phyloP scores from a whole-genome alignment of 2,888 invertebrate genomes.

The Heliconius hortense region DNA sequence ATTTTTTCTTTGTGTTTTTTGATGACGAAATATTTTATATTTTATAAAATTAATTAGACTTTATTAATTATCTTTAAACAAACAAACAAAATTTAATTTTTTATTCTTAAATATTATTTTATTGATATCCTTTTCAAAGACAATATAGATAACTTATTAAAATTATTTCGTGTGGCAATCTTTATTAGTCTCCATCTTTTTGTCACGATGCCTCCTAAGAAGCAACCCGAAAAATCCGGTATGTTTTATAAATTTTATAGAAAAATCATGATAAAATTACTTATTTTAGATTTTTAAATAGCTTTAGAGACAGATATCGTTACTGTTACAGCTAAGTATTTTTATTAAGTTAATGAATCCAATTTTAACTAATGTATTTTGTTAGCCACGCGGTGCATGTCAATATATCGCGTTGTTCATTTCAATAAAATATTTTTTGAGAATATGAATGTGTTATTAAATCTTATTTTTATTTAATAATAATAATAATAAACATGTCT shows the following conservation, averaged over 20 bases:
- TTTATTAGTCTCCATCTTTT: conserved; percentile 68
- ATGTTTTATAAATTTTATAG: conserved; percentile 61
- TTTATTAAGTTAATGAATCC: not conserved
- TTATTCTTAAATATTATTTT: not conserved
- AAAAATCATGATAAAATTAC: conserved; percentile 6
- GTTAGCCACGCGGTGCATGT: conserved; percentile 44
- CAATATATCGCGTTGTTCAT: conserved; percentile 22
- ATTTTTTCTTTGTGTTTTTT: no score
- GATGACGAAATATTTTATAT: no score
- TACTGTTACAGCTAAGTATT: not conserved
- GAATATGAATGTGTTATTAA: not conserved
- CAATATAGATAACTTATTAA: not conserved
- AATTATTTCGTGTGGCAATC: conserved; percentile 16
- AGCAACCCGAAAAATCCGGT: conserved; percentile 93
- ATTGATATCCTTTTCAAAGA: conserved; percentile 20
- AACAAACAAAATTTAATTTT: no score
- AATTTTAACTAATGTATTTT: conserved; percentile 17
- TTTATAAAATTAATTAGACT: no score
- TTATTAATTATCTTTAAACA: no score
- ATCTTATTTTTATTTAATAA: not conserved
- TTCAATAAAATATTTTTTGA: not conserved
- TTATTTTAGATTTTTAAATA: conserved; percentile 2
- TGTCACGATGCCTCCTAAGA: conserved; percentile 91
- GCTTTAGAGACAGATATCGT: not conserved
- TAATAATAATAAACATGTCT: not conserved